Base-by-base conservation (phyloP, 2,888 invertebrate species). In the Caenorhabditis wallacei region DNA sequence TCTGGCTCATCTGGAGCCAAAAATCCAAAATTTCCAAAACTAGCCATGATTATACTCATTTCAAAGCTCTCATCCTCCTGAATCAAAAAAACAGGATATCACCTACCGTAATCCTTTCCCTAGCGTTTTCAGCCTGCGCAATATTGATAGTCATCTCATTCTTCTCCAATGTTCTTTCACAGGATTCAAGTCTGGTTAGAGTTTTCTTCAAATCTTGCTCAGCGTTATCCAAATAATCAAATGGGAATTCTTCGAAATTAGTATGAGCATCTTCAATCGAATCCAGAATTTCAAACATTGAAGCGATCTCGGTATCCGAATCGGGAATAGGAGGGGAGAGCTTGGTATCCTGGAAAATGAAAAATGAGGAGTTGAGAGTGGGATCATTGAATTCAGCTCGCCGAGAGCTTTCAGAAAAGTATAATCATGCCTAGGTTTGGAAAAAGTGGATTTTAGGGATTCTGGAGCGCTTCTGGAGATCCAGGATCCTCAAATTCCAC, bases 111-210 rank as follows among this genome's bases (percentile, higher is more conserved):
- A 84, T 79, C 54, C 85, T 30, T 53, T 87, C 87, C 20, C 80
- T 35, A 0, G 88, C 79, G 43, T 85, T 87, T 61, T 90, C 89
- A 11, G 76, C 81, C 63, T 91, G 89, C 30, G 83, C 64, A 37
- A 90, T 84, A 43, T 89, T 90, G 76, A 91, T 87, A 8, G 87
- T 90, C 91, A 91, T 91, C 68, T 88, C 87, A 51, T 88, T 78
- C 22, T 79, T 78, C 8, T 81, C 76, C 51, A 91, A 72, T 4
- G 82, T 66, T 16, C 80, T 57, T 16, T 85, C 84, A 26, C 87
- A 87, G 10, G 76, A 63, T 8, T 80, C 79, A 53, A 90, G 80
- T 20, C 84, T 76, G 1, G 43, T 16, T 10, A 85, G 80, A 54
- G 86, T 88, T 59, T 82, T 70, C 85, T 85, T 80, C 18, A 82